Conservation (phyloP, 2,888 invertebrate genomes). For the Ormyrus thymus region DNA sequence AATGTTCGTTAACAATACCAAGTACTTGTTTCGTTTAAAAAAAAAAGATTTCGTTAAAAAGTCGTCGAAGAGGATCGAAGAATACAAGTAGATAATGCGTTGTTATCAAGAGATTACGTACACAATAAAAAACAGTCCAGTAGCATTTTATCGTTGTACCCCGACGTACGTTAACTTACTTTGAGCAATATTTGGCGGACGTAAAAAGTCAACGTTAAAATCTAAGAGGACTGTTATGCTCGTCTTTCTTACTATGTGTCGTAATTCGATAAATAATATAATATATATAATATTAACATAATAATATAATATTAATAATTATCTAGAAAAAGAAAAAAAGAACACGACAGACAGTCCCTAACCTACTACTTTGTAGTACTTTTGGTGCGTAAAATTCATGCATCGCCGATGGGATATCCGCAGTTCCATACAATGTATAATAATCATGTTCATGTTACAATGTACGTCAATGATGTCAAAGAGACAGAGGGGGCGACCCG, state of each 20-base stretch:
- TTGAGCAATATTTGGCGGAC: neutral
- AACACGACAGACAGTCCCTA: constrained; percentile 45
- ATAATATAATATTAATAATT: constrained; percentile 47
- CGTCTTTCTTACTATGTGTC: constrained; percentile 18
- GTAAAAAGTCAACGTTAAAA: constrained; percentile 19
- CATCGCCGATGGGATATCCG: constrained; percentile 41
- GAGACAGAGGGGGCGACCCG: constrained; percentile 14
- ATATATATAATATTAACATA: constrained; percentile 18
- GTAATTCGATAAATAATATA: constrained; percentile 46
- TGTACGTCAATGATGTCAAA: constrained; percentile 40
- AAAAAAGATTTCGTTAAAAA: constrained; percentile 36
- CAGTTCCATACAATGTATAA: constrained; percentile 41
- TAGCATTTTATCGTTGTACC: constrained; percentile 1
- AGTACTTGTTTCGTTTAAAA: constrained; percentile 22
- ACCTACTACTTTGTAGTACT: constrained; percentile 51
- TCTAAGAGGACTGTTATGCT: constrained; percentile 15
- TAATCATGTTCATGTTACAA: constrained; percentile 41
- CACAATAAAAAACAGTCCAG: constrained; percentile 38
- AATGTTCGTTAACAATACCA: constrained; percentile 26
- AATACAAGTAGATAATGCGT: constrained; percentile 36
- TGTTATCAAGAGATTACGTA: constrained; percentile 35
- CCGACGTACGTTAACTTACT: neutral
- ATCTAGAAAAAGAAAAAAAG: constrained; percentile 37
- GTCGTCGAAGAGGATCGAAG: constrained; percentile 36
- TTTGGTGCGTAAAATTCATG: constrained; percentile 54